Evolutionary conservation across 2,113 vertebrate genomes (phyloP).

Genomic region (Nothocercus julius): DNA sequence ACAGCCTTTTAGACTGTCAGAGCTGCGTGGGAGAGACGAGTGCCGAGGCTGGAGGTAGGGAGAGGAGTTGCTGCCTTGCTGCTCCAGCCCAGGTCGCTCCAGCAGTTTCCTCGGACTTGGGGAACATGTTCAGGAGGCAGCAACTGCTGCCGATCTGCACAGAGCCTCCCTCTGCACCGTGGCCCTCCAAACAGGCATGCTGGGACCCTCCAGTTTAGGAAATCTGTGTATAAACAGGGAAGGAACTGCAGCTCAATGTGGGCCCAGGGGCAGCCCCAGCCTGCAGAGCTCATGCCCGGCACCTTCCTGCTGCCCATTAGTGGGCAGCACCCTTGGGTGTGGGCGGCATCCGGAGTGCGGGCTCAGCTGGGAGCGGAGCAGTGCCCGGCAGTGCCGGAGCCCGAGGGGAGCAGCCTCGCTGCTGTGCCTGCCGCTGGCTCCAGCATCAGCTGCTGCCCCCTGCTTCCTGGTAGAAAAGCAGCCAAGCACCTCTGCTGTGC

Average conservation of each 20-base stretch:
- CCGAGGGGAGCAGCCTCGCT: neutral
- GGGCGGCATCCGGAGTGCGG: neutral
- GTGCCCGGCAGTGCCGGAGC: no score
- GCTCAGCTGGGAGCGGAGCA: no score
- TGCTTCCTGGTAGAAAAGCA: neutral
- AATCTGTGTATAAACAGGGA: neutral
- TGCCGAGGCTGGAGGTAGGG: neutral
- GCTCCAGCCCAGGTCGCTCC: neutral
- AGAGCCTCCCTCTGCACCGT: neutral
- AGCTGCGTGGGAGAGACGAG: neutral
- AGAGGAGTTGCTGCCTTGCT: neutral
- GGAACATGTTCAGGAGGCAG: accelerated
- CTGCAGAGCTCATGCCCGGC: neutral
- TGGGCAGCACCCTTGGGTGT: neutral
- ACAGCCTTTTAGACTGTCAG: neutral
- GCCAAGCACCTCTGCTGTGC: neutral
- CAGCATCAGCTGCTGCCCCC: neutral
- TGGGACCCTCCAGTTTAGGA: accelerated
- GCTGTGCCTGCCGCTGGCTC: neutral
- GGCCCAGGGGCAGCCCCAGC: neutral
- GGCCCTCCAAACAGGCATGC: no score
- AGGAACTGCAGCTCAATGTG: accelerated
- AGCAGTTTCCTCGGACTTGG: neutral
- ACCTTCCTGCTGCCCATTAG: accelerated
- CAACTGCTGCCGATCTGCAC: neutral